phyloP scores from a whole-genome alignment of 2,797 vertebrate genomes.

The Buphagus erythrorhynchus region DNA sequence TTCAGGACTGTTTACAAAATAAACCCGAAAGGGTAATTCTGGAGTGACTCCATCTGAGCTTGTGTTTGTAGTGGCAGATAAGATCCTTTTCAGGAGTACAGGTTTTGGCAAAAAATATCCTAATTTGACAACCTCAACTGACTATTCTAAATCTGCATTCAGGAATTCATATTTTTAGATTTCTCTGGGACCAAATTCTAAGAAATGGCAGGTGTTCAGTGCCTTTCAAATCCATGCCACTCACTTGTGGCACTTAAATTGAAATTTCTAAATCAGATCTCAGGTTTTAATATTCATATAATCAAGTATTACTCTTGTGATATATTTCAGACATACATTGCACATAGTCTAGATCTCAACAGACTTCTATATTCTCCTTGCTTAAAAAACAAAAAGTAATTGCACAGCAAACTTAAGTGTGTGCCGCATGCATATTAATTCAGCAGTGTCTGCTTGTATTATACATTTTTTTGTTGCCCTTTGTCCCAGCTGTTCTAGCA shows the following conservation, averaged over 20 bases:
- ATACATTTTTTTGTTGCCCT: neutral
- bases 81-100: neutral
- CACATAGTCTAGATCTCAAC: neutral
- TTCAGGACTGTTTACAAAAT: neutral
- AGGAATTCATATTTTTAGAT: neutral
- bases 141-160: neutral
- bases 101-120: neutral
- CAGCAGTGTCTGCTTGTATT: neutral
- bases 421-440: neutral
- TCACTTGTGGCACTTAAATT: neutral
- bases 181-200: neutral
- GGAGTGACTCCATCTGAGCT: neutral
- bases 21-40: neutral
- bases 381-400: conserved; percentile 1
- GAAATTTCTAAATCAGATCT: neutral
- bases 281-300: neutral
- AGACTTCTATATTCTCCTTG: neutral
- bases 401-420: neutral
- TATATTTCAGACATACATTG: neutral
- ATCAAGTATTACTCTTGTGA: neutral
- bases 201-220: neutral
- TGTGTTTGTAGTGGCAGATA: neutral
- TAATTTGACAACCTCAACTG: neutral
- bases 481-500: conserved; percentile 25
- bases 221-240: neutral